phyloP scores from a whole-genome alignment of 2,888 invertebrate genomes.

The Petrophora chlorosata region DNA sequence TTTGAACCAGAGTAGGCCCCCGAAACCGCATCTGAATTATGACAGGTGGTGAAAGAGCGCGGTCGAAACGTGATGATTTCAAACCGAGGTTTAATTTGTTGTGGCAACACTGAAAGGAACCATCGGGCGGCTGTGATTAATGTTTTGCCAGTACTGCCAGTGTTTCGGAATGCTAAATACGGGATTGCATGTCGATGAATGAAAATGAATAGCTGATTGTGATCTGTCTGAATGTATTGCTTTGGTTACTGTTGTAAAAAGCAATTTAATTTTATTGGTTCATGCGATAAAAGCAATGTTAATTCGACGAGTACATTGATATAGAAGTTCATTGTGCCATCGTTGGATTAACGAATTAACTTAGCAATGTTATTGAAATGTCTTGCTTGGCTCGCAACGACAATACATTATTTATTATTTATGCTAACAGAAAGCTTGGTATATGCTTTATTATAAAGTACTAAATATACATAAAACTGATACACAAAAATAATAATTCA shows the following conservation, averaged over 20 bases:
- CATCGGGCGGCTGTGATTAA: constrained; percentile 43
- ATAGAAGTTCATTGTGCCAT: not conserved
- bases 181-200: constrained; percentile 36
- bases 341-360: no score
- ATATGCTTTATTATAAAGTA: no score
- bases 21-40: constrained; percentile 48
- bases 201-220: constrained; percentile 29
- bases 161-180: constrained; percentile 37
- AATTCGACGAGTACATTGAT: not conserved
- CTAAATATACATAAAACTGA: no score
- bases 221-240: constrained; percentile 11
- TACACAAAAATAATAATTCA: no score
- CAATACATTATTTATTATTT: no score
- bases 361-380: no score
- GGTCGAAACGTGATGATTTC: constrained; percentile 56
- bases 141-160: constrained; percentile 29
- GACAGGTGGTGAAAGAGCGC: constrained; percentile 60
- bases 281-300: not conserved
- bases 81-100: constrained; percentile 37
- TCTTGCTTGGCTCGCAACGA: no score
- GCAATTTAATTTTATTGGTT: constrained; percentile 17
- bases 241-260: constrained; percentile 12
- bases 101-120: constrained; percentile 39
- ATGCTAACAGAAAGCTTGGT: no score
- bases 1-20: constrained; percentile 9